Evolutionary conservation across 1,140 invertebrate species (phyloP), one percentile per base, ranked within the genome.

Genomic region (Lasaia peninsularis): DNA sequence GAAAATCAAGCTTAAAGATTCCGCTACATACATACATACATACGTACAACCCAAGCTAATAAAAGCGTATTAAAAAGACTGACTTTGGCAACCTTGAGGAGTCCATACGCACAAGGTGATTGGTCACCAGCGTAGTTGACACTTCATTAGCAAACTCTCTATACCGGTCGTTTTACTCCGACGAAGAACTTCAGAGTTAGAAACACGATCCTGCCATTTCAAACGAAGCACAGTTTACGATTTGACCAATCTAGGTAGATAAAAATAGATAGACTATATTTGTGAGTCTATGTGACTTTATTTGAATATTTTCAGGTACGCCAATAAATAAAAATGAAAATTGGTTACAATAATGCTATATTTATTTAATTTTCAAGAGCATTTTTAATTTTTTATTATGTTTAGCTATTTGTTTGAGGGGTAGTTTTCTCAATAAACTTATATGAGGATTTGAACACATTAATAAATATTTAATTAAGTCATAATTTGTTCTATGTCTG

Each of bases 361-460:
- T 37, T 8, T 8, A 37, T 37, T 37, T 37, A 16, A 37, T 16
- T 37, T 37, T 37, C 8, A 37, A 37, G 14, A 37, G 14, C 35
- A 16, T 7, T 37, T 37, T 14, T 37, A 16, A 37, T 37, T 37
- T 37, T 37, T n/a, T 3, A 16, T 37, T 37, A 37, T 37, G 12
- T 37, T 37, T 37, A n/a, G 35, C 16, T 40, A 40, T 7, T 16
- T 40, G 37, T 40, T 40, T 18, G 16, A 40, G 18, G 16, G 16
- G 37, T 18, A 40, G 37, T 40, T 40, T 40, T 40, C 21, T 24
- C 12, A 40, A 40, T 40, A 40, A 40, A 40, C 12, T 40, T 40
- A 16, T 40, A 16, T 40, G 12, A 5, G 1, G 49, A 50, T 50
- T 20, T 24, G 21, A 50, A 50, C 20, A n/a, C 5, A 28, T 50